phyloP scores from a whole-genome alignment of 2,888 invertebrate species.

The Zaprionus bogoriensis region DNA sequence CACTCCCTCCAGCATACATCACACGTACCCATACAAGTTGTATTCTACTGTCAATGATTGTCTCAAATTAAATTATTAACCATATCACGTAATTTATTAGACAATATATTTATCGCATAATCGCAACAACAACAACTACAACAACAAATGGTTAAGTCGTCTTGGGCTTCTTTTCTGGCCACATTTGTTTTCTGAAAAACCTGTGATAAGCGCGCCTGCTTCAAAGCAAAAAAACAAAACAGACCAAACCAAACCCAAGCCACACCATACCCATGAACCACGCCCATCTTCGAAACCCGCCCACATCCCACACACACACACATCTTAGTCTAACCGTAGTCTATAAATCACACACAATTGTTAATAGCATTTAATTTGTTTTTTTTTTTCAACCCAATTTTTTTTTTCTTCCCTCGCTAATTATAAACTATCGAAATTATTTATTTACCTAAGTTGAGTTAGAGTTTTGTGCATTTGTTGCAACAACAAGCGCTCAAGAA shows the following conservation, averaged over 20 bases:
- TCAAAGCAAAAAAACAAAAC: not conserved
- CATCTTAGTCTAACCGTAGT: constrained; percentile 52
- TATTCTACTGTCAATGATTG: constrained; percentile 49
- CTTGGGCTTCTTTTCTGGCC: no score
- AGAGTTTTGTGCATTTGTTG: constrained; percentile 17
- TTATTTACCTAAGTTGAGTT: constrained; percentile 44
- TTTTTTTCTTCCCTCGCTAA: constrained; percentile 38
- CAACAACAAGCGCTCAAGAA: constrained; percentile 6
- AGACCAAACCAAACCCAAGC: not conserved
- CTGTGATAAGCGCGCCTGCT: constrained; percentile 62
- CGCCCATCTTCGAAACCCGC: not conserved
- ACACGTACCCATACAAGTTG: constrained; percentile 12
- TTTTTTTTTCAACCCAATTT: constrained; percentile 35
- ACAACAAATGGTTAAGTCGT: no score
- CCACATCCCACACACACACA: constrained; percentile 4
- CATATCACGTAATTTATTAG: constrained; percentile 37
- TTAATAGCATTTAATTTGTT: constrained; percentile 32
- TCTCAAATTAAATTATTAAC: constrained; percentile 56
- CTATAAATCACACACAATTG: constrained; percentile 51
- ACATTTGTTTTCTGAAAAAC: constrained; percentile 26
- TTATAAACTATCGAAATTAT: constrained; percentile 50
- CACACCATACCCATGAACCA: not conserved
- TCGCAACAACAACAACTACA: constrained; percentile 17
- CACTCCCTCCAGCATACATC: constrained; percentile 1
- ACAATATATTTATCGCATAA: constrained; percentile 40